Evolutionary conservation across 2,888 invertebrate species (phyloP).

Genomic region (Troides oblongomaculatus): DNA sequence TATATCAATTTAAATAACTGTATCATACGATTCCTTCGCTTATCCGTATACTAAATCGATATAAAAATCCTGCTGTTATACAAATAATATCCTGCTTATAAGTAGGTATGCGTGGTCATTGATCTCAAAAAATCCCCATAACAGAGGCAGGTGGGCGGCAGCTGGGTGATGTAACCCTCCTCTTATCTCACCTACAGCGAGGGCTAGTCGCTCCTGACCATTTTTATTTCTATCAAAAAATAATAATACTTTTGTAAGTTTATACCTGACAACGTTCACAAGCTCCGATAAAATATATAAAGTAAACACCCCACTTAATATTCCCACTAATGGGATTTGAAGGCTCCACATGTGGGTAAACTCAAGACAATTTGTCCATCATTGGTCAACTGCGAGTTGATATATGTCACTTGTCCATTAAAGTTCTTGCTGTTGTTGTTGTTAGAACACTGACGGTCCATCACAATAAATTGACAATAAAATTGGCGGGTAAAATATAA

Average conservation of each 20-base stretch:
- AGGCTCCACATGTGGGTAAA: too few species aligned
- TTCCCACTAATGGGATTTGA: too few species aligned
- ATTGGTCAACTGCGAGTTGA: too few species aligned
- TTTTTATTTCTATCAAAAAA: constrained; percentile 13
- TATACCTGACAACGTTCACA: background rate
- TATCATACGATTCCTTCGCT: background rate
- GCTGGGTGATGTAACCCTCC: constrained; percentile 43
- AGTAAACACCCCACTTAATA: too few species aligned
- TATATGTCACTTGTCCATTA: too few species aligned
- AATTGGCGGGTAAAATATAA: too few species aligned
- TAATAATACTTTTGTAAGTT: constrained; percentile 1
- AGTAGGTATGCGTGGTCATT: constrained; percentile 41
- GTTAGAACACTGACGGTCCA: too few species aligned
- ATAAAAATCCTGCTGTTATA: constrained; percentile 5
- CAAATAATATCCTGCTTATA: constrained; percentile 3
- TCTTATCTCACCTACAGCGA: constrained; percentile 27
- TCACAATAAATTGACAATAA: too few species aligned
- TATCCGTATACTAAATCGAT: background rate
- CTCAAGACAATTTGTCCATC: too few species aligned
- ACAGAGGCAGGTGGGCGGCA: constrained; percentile 53
- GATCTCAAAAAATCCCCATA: constrained; percentile 54
- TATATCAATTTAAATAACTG: too few species aligned
- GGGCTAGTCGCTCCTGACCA: constrained; percentile 12
- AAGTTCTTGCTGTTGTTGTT: too few species aligned
- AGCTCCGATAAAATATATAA: too few species aligned